Conservation (phyloP, 2,113 vertebrate genomes). For the Gorsachius goisagi region DNA sequence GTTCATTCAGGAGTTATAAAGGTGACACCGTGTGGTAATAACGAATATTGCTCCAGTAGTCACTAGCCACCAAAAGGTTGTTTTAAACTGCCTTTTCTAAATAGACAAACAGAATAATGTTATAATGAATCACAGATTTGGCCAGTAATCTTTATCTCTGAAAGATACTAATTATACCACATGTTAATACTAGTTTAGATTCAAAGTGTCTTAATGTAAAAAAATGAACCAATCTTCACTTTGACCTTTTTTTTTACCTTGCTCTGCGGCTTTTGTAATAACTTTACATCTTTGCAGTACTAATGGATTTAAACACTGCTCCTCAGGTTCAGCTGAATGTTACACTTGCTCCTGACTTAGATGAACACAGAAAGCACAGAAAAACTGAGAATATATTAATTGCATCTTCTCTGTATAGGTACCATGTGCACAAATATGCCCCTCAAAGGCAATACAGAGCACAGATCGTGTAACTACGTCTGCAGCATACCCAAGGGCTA, state of each 20-base stretch:
- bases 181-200: background rate
- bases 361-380: background rate
- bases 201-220: background rate
- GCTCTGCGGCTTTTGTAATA: background rate
- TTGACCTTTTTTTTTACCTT: background rate
- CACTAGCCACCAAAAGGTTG: background rate
- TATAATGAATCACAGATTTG: background rate
- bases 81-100: background rate
- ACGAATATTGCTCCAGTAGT: background rate
- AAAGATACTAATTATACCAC: background rate
- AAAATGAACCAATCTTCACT: background rate
- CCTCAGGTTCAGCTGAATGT: background rate
- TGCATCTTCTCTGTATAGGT: background rate
- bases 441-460: background rate
- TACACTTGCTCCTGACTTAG: background rate
- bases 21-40: constrained; percentile 61
- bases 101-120: background rate
- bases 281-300: background rate
- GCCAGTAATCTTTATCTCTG: background rate
- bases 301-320: background rate
- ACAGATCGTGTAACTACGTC: background rate
- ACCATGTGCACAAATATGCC: background rate
- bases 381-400: background rate
- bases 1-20: background rate
- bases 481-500: background rate